These are phyloP conservation scores for Pholis gunnellus DNA, from an alignment of 2,113 vertebrate species.

Conservation along the genomic window DNA sequence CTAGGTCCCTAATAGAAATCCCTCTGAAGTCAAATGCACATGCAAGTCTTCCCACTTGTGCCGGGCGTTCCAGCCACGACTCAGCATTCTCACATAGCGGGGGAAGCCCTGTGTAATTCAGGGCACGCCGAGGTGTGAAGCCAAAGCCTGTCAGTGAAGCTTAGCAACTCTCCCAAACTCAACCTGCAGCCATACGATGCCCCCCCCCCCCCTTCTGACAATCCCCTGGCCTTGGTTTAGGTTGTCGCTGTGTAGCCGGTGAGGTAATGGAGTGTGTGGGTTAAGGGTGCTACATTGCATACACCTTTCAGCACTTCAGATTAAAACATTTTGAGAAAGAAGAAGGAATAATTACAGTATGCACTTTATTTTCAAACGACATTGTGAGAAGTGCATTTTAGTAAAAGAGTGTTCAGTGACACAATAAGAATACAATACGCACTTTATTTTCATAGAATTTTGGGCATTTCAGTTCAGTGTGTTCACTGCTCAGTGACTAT, in stretches of 20 bases:
- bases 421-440: not conserved
- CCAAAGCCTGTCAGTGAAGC: slow-evolving; percentile 55
- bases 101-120: slow-evolving; percentile 43
- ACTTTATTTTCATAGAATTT: not conserved
- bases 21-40: not conserved
- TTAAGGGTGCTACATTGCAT: not conserved
- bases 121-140: slow-evolving; percentile 40
- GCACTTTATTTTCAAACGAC: not conserved
- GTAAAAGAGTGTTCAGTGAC: not conserved
- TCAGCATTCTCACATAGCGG: slow-evolving; percentile 22
- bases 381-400: not conserved
- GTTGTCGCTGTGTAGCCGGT: slow-evolving; percentile 5
- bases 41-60: slow-evolving; percentile 5
- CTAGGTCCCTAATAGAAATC: not conserved
- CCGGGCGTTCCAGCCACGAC: not conserved
- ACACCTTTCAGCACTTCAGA: slow-evolving; percentile 26
- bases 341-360: not conserved
- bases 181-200: not conserved
- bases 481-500: not conserved
- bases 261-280: slow-evolving; percentile 20
- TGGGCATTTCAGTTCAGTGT: not conserved
- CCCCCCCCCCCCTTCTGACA: slow-evolving; percentile 32
- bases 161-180: slow-evolving; percentile 45
- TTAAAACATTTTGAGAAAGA: not conserved
- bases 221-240: slow-evolving; percentile 13